Evolutionary conservation across 2,113 vertebrate species (phyloP), one percentile per base, ranked within the genome.

Genomic region (Gasterosteus aculeatus): DNA sequence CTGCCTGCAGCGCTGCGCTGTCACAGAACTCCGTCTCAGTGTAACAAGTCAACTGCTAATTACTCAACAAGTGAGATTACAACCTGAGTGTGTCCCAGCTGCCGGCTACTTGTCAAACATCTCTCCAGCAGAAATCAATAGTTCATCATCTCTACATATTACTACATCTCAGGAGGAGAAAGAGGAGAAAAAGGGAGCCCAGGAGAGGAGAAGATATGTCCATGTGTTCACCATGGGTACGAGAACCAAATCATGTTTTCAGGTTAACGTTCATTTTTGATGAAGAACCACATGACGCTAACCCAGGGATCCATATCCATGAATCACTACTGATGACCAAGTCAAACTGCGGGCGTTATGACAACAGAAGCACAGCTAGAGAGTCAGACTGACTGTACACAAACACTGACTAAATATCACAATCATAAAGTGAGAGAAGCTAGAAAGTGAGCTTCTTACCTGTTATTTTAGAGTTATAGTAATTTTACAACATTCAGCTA

Each of bases 61-160:
- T 88, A 83, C 75, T 69, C 70, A 89, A 85, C 75, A 78, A 82
- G 78, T 87, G 75, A 85, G 80, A 86, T 83, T 82, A 82, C 80
- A 80, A 80, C 47, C 78, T 72, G 81, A 80, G 51, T 75, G 72
- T 74, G 73, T 80, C 83, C 77, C 78, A 51, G 69, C 80, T 70
- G 57, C 87, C 47, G 61, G 65, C 80, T 80, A 71, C 75, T 85
- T 68, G 79, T 87, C 83, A 87, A 87, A 87, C 82, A 86, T 79
- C 77, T 83, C 87, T 69, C 26, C 78, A 86, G 84, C 75, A 79
- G 46, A 90, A 91, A 91, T 91, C 90, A 91, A 90, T 90, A 88
- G 82, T 74, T 85, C 85, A 86, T 91, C 90, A 90, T 91, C 85
- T 86, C 82, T 87, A 81, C 85, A 88, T 85, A 86, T 88, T 84